Percentiles rank a stretch among this genome's conserved stretches.
Conservation (phyloP, 1,140 invertebrate species). For the Bombus waltoni region DNA sequence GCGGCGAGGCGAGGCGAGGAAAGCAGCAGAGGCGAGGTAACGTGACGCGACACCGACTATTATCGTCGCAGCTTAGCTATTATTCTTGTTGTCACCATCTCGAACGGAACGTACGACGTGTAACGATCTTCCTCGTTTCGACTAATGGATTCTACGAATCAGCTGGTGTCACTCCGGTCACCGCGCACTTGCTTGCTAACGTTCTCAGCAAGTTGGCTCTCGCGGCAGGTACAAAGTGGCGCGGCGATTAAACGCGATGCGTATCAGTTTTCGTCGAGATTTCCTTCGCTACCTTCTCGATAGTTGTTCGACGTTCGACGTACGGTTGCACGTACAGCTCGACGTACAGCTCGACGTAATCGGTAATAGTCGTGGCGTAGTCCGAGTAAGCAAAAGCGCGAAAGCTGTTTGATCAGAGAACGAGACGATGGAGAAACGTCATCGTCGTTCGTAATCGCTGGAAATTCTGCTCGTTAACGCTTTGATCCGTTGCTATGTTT, state of each 20-base stretch:
- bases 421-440: no score
- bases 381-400: neutral
- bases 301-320: no score
- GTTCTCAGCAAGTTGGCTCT: no score
- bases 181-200: neutral
- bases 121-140: constrained; percentile 30
- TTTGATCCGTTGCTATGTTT: constrained; percentile 31
- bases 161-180: constrained; percentile 18
- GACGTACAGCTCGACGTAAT: neutral
- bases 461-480: constrained; percentile 13
- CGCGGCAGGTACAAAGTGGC: neutral
- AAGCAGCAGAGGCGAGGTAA: no score
- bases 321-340: neutral
- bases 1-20: no score
- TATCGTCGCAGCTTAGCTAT: constrained; percentile 41
- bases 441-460: neutral
- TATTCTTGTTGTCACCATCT: constrained; percentile 42
- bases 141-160: constrained; percentile 64
- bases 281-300: neutral
- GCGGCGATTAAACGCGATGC: constrained; percentile 41
- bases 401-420: neutral
- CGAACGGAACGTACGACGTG: constrained; percentile 8
- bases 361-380: neutral
- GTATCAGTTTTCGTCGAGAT: neutral
- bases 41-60: constrained; percentile 15